Percentiles rank a stretch among this genome's conserved stretches.
phyloP scores from a whole-genome alignment of 1,140 invertebrate species.

The Centruroides vittatus region DNA sequence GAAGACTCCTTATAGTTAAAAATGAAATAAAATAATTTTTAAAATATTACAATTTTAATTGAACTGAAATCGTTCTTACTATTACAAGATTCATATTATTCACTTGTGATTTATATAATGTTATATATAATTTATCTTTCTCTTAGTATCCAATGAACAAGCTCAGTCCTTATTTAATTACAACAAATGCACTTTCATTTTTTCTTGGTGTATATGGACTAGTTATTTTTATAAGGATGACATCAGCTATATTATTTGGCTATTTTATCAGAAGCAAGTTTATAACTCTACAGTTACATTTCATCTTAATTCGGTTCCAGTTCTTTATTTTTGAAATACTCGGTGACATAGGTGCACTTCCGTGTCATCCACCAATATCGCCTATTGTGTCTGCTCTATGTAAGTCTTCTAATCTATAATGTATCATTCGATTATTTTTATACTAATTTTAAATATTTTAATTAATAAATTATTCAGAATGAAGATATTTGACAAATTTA shows the following conservation, averaged over 20 bases:
- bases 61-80: too few relatives aligned
- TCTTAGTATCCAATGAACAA: constrained; percentile 1
- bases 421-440: background rate
- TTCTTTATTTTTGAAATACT: constrained; percentile 14
- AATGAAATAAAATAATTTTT: background rate
- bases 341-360: constrained; percentile 7
- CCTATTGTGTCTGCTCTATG: constrained; percentile 12
- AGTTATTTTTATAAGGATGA: constrained; percentile 12
- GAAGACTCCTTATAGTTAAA: too few relatives aligned
- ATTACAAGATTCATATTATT: too few relatives aligned
- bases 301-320: constrained; percentile 16
- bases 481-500: too few relatives aligned
- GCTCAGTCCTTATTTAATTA: constrained; percentile 10
- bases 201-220: constrained; percentile 14
- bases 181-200: constrained; percentile 10
- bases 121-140: too few relatives aligned
- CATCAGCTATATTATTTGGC: constrained; percentile 11
- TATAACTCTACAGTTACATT: constrained; percentile 12
- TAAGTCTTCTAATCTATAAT: constrained; percentile 1
- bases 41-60: background rate
- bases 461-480: too few relatives aligned
- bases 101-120: too few relatives aligned
- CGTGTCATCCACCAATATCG: constrained; percentile 14
- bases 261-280: constrained; percentile 15
- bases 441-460: background rate